Percentiles rank a stretch among this genome's conserved stretches.
Conservation (phyloP, 2,888 invertebrate species). For the Drosophila mayaguana region DNA sequence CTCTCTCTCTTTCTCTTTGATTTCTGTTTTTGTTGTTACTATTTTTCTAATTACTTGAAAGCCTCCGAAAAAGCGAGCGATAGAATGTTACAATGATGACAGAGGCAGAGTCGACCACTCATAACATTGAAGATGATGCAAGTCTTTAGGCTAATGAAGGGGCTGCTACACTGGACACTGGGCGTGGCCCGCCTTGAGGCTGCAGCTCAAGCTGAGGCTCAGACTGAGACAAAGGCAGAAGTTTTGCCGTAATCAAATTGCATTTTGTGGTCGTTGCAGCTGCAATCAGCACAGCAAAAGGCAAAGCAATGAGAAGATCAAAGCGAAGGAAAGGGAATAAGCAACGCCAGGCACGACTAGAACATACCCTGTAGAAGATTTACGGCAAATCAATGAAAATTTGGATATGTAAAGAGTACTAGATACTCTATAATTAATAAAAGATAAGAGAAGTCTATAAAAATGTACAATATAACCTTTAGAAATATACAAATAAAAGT, state of each 20-base stretch:
- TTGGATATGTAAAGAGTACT: background rate
- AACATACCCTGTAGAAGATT: conserved; percentile 6
- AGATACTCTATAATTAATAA: background rate
- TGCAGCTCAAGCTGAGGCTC: background rate
- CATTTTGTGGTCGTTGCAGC: conserved; percentile 63
- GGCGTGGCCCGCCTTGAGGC: background rate
- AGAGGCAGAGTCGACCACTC: conserved; percentile 34
- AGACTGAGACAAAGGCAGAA: conserved; percentile 62
- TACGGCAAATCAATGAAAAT: too few relatives aligned
- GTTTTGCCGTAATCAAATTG: conserved; percentile 75
- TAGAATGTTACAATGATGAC: conserved; percentile 32
- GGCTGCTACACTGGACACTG: background rate
- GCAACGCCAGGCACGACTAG: background rate
- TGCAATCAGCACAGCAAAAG: conserved; percentile 65
- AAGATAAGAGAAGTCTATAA: too few relatives aligned
- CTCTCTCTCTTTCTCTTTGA: background rate
- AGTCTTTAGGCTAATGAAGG: conserved; percentile 76
- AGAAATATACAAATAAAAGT: too few relatives aligned
- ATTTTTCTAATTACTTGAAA: conserved; percentile 81
- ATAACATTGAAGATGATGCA: conserved; percentile 68
- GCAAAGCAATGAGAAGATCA: background rate
- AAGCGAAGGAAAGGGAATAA: background rate
- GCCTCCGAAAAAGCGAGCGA: conserved; percentile 36
- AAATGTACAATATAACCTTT: too few relatives aligned
- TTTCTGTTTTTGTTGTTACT: conserved; percentile 24